phyloP scores from a whole-genome alignment of 2,797 vertebrate genomes.

The Hafferia zeledoni region DNA sequence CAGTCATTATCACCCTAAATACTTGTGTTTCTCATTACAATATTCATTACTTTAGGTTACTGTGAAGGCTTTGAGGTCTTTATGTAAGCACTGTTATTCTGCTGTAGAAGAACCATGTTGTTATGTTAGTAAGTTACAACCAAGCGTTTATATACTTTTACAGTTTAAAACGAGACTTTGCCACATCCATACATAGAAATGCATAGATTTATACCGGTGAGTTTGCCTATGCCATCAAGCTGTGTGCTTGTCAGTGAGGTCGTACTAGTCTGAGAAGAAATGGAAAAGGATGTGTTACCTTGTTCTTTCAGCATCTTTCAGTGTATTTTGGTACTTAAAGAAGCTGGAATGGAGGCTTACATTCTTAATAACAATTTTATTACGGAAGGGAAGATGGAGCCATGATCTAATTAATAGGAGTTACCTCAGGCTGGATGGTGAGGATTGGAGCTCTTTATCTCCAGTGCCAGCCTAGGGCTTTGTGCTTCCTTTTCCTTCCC shows the following conservation, averaged over 20 bases:
- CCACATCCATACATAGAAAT: not conserved
- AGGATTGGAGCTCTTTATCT: not conserved
- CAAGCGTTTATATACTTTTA: conserved; percentile 2
- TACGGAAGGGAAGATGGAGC: not conserved
- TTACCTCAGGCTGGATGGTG: not conserved
- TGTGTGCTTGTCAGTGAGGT: not conserved
- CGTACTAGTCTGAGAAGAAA: not conserved
- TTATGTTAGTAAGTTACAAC: conserved; percentile 14
- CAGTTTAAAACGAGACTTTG: not conserved
- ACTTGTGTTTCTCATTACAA: conserved; percentile 78
- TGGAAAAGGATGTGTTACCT: not conserved
- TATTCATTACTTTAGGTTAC: conserved; percentile 66
- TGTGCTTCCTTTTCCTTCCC: not conserved
- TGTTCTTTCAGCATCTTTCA: not conserved
- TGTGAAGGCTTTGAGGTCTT: conserved; percentile 48
- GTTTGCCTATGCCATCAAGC: not conserved
- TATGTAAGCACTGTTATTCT: conserved; percentile 41
- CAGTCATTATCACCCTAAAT: conserved; percentile 69
- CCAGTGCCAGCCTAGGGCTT: not conserved
- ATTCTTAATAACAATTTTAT: not conserved
- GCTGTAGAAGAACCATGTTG: conserved; percentile 1
- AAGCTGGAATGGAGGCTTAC: not conserved
- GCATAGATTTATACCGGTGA: not conserved
- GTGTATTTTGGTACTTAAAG: not conserved
- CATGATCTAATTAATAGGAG: not conserved